These are phyloP conservation scores for Simalia tracyae DNA, from an alignment of 2,797 vertebrate genomes.

Conservation along the genomic window DNA sequence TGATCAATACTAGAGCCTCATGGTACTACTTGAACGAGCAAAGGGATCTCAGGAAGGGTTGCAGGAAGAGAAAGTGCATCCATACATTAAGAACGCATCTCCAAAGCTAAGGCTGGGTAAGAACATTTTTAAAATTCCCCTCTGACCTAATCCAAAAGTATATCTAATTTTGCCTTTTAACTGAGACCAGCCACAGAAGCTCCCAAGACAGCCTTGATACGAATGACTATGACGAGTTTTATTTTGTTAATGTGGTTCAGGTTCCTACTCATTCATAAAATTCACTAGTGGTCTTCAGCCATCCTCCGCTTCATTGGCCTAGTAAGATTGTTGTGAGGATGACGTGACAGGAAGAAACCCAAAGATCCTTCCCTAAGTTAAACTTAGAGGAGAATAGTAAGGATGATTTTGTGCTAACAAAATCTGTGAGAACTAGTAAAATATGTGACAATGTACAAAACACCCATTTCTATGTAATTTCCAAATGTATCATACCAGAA, in stretches of 20 bases:
- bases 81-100: slow-evolving; percentile 39
- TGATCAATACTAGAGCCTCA: slow-evolving; percentile 60
- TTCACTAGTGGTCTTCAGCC: background rate
- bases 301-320: background rate
- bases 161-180: background rate
- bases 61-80: slow-evolving; percentile 34
- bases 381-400: too few species aligned
- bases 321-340: background rate
- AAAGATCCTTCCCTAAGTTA: too few species aligned
- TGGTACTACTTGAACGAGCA: slow-evolving; percentile 56
- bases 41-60: slow-evolving; percentile 46
- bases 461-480: background rate
- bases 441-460: too few species aligned
- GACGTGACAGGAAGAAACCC: background rate
- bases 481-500: background rate
- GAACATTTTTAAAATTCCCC: background rate
- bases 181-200: background rate
- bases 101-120: slow-evolving; percentile 16
- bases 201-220: background rate
- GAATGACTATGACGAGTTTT: background rate
- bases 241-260: background rate
- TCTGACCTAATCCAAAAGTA: background rate
- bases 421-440: too few species aligned
- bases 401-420: too few species aligned
- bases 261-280: background rate